phyloP scores from a whole-genome alignment of 2,797 vertebrate genomes.

The Notolepis coatsorum region DNA sequence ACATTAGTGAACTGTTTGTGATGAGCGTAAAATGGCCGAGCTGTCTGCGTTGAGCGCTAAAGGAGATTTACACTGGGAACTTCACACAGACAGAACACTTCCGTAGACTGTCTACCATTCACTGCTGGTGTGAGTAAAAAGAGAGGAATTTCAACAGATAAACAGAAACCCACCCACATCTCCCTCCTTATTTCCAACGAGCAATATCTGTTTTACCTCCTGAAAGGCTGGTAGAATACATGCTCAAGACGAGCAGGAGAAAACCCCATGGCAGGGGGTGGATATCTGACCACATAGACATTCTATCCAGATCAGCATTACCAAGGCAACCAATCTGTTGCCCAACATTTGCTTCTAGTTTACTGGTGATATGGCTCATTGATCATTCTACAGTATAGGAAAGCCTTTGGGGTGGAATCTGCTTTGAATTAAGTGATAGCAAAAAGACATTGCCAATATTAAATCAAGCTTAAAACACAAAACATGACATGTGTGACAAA shows the following conservation, averaged over 20 bases:
- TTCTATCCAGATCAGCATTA: constrained; percentile 27
- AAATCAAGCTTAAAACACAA: constrained; percentile 5
- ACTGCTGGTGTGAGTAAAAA: not conserved
- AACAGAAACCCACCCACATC: not conserved
- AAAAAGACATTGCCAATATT: constrained; percentile 13
- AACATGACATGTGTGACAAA: constrained; percentile 1
- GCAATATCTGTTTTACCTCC: not conserved
- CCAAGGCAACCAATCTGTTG: constrained; percentile 16
- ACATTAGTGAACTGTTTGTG: not conserved
- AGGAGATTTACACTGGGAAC: constrained; percentile 17
- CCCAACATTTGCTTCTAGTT: constrained; percentile 13
- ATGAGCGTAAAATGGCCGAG: not conserved
- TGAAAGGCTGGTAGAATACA: not conserved
- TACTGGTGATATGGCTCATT: constrained; percentile 3
- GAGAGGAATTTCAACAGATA: not conserved
- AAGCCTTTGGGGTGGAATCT: constrained; percentile 3
- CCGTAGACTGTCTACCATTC: not conserved
- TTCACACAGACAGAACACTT: not conserved
- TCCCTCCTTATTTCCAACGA: not conserved
- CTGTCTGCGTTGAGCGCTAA: constrained; percentile 11
- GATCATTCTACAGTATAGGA: not conserved
- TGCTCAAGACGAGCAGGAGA: not conserved
- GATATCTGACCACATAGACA: constrained; percentile 8
- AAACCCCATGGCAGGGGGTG: constrained; percentile 2
- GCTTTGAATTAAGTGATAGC: constrained; percentile 11